Conservation (phyloP, 2,888 invertebrate genomes). For the Eledona agricola region DNA sequence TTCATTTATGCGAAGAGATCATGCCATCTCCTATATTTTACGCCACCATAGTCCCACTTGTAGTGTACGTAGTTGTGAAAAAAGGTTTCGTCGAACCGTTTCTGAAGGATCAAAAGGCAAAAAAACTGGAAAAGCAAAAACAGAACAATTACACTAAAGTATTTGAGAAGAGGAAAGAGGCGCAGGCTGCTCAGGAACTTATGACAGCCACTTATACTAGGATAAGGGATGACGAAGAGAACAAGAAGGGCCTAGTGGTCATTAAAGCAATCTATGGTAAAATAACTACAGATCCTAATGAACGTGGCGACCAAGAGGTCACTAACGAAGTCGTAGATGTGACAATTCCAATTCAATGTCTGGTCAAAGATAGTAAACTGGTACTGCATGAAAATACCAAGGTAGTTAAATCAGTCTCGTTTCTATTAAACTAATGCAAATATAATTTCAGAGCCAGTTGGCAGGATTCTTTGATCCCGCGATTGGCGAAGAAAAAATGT, state of each 20-base stretch:
- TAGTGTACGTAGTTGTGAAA: slow-evolving; percentile 83
- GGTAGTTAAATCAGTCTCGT: slow-evolving; percentile 65
- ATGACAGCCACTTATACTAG: slow-evolving; percentile 92
- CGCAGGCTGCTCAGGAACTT: slow-evolving; percentile 84
- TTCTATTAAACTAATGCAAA: slow-evolving; percentile 1
- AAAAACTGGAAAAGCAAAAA: slow-evolving; percentile 83
- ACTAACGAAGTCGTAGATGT: slow-evolving; percentile 81
- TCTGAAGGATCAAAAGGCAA: slow-evolving; percentile 76
- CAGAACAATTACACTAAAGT: slow-evolving; percentile 82
- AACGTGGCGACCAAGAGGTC: slow-evolving; percentile 47
- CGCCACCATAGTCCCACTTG: slow-evolving; percentile 87
- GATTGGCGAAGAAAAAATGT: slow-evolving; percentile 88
- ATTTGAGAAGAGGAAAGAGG: slow-evolving; percentile 82
- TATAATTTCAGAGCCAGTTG: slow-evolving; percentile 77
- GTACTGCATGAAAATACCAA: slow-evolving; percentile 86
- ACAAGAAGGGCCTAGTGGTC: slow-evolving; percentile 85
- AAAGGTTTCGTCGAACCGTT: slow-evolving; percentile 88
- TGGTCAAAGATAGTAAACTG: slow-evolving; percentile 90
- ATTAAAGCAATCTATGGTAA: slow-evolving; percentile 84
- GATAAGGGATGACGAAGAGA: slow-evolving; percentile 82
- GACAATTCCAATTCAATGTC: slow-evolving; percentile 92
- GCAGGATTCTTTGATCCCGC: slow-evolving; percentile 98
- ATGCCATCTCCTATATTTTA: slow-evolving; percentile 92
- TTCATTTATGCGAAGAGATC: slow-evolving; percentile 89
- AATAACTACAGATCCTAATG: slow-evolving; percentile 59